Percentiles rank a stretch among this genome's conserved stretches.
phyloP scores from a whole-genome alignment of 1,140 invertebrate genomes.

The Nebria ingens region DNA sequence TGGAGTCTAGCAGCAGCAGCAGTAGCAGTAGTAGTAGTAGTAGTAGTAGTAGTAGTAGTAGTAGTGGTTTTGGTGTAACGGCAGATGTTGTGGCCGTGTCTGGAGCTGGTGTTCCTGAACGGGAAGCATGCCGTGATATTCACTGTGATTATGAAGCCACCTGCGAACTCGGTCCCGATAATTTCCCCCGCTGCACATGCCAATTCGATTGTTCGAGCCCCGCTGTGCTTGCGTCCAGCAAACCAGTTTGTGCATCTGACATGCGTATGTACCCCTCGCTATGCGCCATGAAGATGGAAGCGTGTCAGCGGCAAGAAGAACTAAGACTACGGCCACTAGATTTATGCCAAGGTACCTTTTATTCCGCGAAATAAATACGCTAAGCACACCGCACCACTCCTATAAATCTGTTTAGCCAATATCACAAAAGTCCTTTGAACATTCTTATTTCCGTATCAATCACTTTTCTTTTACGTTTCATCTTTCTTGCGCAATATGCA shows the following conservation, averaged over 20 bases:
- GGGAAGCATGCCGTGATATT: constrained; percentile 63
- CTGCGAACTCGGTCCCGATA: constrained; percentile 65
- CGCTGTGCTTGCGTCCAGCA: constrained; percentile 45
- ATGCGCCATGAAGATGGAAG: constrained; percentile 78
- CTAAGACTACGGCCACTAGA: constrained; percentile 65
- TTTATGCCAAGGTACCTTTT: constrained; percentile 63
- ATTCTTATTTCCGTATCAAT: neutral
- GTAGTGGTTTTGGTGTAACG: too few species aligned
- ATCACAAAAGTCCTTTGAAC: neutral
- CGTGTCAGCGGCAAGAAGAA: constrained; percentile 73
- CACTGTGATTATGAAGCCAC: constrained; percentile 75
- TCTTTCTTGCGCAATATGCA: constrained; percentile 2
- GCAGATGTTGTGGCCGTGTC: neutral
- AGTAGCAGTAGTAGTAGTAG: too few species aligned
- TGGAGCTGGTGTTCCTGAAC: constrained; percentile 34
- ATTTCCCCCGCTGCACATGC: constrained; percentile 66
- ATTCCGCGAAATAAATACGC: too few species aligned
- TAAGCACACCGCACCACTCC: constrained; percentile 20
- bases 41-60: too few species aligned
- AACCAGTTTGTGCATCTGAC: constrained; percentile 74
- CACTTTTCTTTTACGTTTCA: neutral
- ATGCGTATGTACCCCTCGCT: constrained; percentile 67
- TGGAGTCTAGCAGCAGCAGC: too few species aligned
- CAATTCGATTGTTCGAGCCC: constrained; percentile 54
- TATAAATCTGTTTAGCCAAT: constrained; percentile 2